phyloP scores from a whole-genome alignment of 2,797 vertebrate genomes.

The Clamator glandarius region DNA sequence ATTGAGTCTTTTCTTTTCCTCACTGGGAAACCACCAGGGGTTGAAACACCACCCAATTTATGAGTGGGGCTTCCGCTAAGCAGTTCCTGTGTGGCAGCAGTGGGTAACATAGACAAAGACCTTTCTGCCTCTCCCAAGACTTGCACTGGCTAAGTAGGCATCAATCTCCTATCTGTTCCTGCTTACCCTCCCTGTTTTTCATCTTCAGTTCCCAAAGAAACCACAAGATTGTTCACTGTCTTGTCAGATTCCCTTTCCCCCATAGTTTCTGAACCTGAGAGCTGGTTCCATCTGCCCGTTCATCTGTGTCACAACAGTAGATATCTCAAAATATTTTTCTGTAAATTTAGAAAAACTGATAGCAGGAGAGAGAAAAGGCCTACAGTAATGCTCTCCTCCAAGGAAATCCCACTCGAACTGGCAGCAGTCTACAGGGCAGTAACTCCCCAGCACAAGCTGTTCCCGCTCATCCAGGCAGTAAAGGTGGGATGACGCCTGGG shows the following conservation, averaged over 20 bases:
- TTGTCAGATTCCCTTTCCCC: neutral
- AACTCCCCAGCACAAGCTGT: neutral
- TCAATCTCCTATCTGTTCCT: neutral
- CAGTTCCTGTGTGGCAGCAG: conserved; percentile 8
- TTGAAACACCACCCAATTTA: neutral
- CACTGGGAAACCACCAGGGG: neutral
- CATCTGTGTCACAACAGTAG: neutral
- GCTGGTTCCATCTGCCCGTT: neutral
- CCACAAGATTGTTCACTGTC: neutral
- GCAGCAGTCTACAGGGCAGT: neutral
- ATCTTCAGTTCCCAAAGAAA: too few relatives aligned
- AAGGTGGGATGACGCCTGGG: neutral
- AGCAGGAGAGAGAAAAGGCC: neutral
- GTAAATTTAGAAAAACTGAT: neutral
- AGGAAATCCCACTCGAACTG: neutral
- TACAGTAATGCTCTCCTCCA: neutral
- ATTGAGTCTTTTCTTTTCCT: neutral
- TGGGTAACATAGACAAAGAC: fast-evolving
- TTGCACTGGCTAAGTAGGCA: neutral
- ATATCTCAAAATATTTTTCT: neutral
- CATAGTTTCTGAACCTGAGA: neutral
- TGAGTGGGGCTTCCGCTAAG: neutral
- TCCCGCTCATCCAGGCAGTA: neutral
- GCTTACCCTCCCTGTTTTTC: neutral
- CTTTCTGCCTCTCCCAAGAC: neutral